These are phyloP conservation scores for Raillietiella orientalis DNA, from an alignment of 2,888 invertebrate species.

Conservation along the genomic window DNA sequence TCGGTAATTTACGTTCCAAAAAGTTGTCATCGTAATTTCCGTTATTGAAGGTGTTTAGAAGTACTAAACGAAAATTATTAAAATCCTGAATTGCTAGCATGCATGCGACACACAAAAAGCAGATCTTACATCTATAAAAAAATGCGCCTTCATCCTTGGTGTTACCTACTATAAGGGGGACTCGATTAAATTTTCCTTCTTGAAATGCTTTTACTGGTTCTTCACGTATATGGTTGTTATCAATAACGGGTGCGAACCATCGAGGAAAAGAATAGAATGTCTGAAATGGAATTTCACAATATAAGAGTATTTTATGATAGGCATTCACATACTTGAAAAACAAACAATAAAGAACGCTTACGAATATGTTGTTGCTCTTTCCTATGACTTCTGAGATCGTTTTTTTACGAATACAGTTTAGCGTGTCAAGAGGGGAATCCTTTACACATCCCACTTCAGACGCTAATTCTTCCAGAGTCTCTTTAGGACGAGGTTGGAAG, in stretches of 20 bases:
- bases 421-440: slow-evolving; percentile 7
- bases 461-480: slow-evolving; percentile 9
- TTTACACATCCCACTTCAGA: slow-evolving; percentile 8
- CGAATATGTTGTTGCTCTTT: slow-evolving; percentile 9
- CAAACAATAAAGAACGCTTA: slow-evolving; percentile 7
- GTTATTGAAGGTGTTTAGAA: slow-evolving; percentile 9
- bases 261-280: slow-evolving; percentile 10
- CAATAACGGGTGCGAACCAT: slow-evolving; percentile 9
- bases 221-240: slow-evolving; percentile 8
- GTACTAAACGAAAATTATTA: slow-evolving; percentile 7
- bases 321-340: neutral
- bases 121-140: slow-evolving; percentile 9
- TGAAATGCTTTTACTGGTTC: slow-evolving; percentile 8
- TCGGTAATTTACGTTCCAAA: slow-evolving; percentile 9
- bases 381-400: slow-evolving; percentile 7
- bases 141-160: slow-evolving; percentile 10
- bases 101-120: neutral
- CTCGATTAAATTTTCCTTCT: slow-evolving; percentile 8
- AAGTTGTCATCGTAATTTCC: slow-evolving; percentile 10
- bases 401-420: slow-evolving; percentile 8
- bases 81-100: too few species aligned
- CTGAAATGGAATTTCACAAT: slow-evolving; percentile 6
- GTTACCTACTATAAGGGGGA: slow-evolving; percentile 9
- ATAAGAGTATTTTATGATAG: slow-evolving; percentile 2
- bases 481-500: slow-evolving; percentile 9